A percentile compares a stretch with the other conserved stretches of the same genome.
phyloP scores from a whole-genome alignment of 2,113 vertebrate genomes.

The Numenius arquata region DNA sequence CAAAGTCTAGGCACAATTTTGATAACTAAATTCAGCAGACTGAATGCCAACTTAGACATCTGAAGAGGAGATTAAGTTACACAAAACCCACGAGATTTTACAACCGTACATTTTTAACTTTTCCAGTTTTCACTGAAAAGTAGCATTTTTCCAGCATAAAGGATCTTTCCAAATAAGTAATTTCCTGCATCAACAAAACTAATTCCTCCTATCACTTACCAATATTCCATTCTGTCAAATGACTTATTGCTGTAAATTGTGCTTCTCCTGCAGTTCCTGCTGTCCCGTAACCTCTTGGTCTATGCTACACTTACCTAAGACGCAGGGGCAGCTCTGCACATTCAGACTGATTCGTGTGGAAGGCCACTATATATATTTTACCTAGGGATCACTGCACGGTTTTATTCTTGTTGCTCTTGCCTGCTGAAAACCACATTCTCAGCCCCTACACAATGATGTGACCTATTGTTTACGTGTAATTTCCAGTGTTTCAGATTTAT shows the following conservation, averaged over 20 bases:
- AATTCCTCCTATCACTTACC: background rate
- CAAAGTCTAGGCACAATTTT: background rate
- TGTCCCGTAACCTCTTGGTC: background rate
- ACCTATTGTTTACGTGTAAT: background rate
- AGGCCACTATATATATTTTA: background rate
- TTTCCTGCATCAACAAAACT: background rate
- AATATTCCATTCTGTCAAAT: background rate
- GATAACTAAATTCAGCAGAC: background rate
- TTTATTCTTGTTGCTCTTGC: background rate
- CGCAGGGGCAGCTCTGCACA: rapidly evolving
- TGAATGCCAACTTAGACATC: background rate
- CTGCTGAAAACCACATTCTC: background rate
- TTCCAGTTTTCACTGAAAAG: background rate
- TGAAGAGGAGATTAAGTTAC: background rate
- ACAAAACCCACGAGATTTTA: background rate
- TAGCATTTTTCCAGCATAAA: background rate
- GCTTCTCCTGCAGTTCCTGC: background rate
- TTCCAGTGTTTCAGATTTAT: background rate
- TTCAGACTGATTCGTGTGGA: background rate
- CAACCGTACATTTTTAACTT: background rate
- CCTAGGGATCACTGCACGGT: background rate
- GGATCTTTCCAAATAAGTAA: background rate
- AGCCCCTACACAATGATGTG: background rate
- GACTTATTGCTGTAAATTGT: background rate
- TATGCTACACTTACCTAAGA: background rate